Percentiles rank a stretch among this genome's conserved stretches.
Conservation (phyloP, 2,797 vertebrate genomes). For the Brachymystax lenok region DNA sequence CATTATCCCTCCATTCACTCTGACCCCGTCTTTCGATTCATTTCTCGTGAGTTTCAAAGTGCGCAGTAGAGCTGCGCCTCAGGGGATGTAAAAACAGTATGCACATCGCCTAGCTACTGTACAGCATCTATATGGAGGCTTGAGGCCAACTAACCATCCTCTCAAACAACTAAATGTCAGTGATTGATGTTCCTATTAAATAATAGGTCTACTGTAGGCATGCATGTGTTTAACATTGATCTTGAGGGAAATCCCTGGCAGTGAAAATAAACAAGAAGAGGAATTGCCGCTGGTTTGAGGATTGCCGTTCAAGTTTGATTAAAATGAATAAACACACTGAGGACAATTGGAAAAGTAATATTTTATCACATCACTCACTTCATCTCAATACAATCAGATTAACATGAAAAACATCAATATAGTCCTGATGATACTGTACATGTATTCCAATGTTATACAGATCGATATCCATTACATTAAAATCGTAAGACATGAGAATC, state of each 20-base stretch:
- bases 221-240: background rate
- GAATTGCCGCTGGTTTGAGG: background rate
- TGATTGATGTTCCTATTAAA: background rate
- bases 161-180: background rate
- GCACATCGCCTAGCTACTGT: constrained; percentile 7
- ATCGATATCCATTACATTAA: constrained; percentile 6
- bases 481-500: background rate
- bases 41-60: constrained; percentile 15
- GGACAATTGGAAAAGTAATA: constrained; percentile 30
- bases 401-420: constrained; percentile 10
- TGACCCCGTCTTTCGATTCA: constrained; percentile 23
- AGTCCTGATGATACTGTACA: constrained; percentile 12
- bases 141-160: background rate
- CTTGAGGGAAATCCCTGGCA: background rate
- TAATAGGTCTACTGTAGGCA: background rate
- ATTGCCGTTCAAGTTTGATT: background rate
- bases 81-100: background rate
- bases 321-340: background rate
- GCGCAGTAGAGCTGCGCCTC: constrained; percentile 3
- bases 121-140: background rate
- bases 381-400: constrained; percentile 17
- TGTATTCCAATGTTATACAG: constrained; percentile 16
- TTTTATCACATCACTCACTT: constrained; percentile 32
- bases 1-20: constrained; percentile 55
- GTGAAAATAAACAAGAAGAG: background rate